phyloP scores from a whole-genome alignment of 2,797 vertebrate genomes.

The Acomys russatus region DNA sequence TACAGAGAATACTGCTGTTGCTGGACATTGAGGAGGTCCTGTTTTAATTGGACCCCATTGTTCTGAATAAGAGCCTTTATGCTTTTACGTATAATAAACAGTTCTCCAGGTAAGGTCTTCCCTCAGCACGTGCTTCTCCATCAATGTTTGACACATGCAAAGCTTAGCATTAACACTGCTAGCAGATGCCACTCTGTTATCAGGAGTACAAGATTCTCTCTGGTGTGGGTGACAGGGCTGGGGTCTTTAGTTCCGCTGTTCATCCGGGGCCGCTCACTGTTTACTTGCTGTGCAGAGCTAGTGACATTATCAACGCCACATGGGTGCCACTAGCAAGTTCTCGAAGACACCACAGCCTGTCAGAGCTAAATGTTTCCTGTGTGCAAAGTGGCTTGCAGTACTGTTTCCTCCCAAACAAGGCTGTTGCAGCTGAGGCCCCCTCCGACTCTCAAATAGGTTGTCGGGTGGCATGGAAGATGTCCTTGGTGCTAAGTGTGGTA shows the following conservation, averaged over 20 bases:
- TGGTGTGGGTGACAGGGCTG: background rate
- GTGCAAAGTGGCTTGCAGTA: background rate
- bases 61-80: background rate
- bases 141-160: background rate
- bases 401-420: background rate
- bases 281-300: background rate
- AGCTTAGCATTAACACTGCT: background rate
- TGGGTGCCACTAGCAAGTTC: background rate
- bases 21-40: background rate
- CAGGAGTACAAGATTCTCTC: background rate
- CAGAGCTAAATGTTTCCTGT: background rate
- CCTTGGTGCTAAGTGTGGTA: background rate
- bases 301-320: background rate
- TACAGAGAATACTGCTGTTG: background rate
- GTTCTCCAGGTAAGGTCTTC: background rate
- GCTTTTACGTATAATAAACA: background rate
- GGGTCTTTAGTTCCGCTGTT: background rate
- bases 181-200: slow-evolving; percentile 9
- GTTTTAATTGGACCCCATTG: background rate
- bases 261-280: background rate
- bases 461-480: background rate
- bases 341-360: background rate
- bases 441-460: background rate
- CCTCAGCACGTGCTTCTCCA: background rate
- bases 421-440: background rate